Evolutionary conservation across 2,888 invertebrate species (phyloP).

Genomic region (Drosophila stalkeri): DNA sequence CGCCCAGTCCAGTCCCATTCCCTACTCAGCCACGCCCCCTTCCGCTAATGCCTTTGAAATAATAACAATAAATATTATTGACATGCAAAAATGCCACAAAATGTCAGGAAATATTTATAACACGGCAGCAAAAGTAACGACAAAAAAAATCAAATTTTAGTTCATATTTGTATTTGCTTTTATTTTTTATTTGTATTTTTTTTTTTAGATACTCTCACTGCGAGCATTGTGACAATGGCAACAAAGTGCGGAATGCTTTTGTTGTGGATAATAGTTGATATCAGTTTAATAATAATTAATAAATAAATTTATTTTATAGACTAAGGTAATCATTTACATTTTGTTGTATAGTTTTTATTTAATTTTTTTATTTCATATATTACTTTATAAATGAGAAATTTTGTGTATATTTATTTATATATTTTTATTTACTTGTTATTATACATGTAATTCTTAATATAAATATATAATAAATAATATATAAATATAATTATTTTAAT

Average conservation of each 20-base stretch:
- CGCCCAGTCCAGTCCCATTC: neutral
- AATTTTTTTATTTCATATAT: too few species aligned
- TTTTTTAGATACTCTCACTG: neutral
- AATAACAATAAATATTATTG: constrained; percentile 75
- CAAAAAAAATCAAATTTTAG: constrained; percentile 28
- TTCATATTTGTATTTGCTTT: constrained; percentile 46
- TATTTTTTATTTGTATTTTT: neutral
- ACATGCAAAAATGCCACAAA: constrained; percentile 72
- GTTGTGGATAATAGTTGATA: too few species aligned
- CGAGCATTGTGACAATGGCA: neutral
- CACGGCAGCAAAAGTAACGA: constrained; percentile 30
- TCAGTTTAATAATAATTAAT: too few species aligned
- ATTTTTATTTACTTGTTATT: too few species aligned
- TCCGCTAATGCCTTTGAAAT: constrained; percentile 62
- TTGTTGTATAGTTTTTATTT: too few species aligned
- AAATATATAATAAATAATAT: too few species aligned
- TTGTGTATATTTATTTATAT: too few species aligned
- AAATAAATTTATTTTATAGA: too few species aligned
- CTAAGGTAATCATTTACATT: too few species aligned
- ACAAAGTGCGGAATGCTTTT: neutral
- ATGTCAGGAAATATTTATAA: constrained; percentile 68
- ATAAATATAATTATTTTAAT: too few species aligned
- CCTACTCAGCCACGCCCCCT: neutral
- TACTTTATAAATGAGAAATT: too few species aligned
- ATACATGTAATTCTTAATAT: too few species aligned